Conservation (phyloP, 2,797 vertebrate genomes). For the Sphenodon punctatus region DNA sequence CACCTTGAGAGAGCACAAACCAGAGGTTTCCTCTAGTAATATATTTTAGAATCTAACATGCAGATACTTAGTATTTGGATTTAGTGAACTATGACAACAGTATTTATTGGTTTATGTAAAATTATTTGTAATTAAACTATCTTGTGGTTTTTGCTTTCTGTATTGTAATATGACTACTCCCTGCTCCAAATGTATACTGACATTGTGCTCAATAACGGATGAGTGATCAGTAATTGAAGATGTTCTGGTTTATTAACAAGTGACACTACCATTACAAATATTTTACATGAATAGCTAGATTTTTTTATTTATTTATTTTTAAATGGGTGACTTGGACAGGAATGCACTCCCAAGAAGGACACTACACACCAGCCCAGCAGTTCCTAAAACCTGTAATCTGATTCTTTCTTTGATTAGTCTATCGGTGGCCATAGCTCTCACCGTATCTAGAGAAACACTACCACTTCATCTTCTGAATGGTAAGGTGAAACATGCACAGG, state of each 20-base stretch:
- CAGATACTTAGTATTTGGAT: conserved; percentile 73
- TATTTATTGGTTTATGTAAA: conserved; percentile 77
- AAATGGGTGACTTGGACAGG: conserved; percentile 59
- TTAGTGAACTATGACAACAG: conserved; percentile 70
- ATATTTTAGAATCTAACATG: conserved; percentile 74
- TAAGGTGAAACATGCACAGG: not conserved
- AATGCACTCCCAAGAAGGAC: conserved; percentile 42
- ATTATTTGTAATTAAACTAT: conserved; percentile 75
- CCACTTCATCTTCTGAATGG: not conserved
- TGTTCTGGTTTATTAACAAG: conserved; percentile 62
- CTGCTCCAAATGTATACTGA: conserved; percentile 64
- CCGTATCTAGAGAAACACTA: conserved; percentile 4
- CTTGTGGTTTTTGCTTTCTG: conserved; percentile 72
- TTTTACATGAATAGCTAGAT: conserved; percentile 53
- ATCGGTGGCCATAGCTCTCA: conserved; percentile 20
- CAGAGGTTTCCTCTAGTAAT: conserved; percentile 70
- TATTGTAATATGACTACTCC: conserved; percentile 62
- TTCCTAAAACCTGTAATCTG: conserved; percentile 21
- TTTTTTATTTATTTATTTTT: conserved; percentile 48
- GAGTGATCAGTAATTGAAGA: conserved; percentile 50
- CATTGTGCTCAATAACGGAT: no score
- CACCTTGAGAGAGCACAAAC: conserved; percentile 64
- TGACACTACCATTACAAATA: conserved; percentile 63
- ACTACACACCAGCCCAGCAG: conserved; percentile 1
- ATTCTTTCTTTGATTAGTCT: conserved; percentile 47